Percentiles rank a stretch among this genome's conserved stretches.
Evolutionary conservation across 2,113 vertebrate genomes (phyloP).

Genomic region (Artemisiospiza belli): DNA sequence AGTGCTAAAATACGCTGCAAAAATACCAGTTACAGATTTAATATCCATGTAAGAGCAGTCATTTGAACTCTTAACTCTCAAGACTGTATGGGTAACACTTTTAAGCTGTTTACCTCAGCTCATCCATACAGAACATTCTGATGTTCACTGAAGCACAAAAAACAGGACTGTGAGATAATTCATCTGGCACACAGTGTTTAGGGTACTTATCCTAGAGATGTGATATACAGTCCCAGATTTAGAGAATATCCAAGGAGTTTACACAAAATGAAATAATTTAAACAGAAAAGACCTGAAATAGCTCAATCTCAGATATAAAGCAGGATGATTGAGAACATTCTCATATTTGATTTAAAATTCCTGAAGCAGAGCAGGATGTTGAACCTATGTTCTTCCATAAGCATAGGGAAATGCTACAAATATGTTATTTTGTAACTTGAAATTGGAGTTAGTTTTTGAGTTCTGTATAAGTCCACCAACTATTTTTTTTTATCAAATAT

Average conservation of each 20-base stretch:
- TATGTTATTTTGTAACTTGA: neutral
- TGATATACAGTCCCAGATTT: neutral
- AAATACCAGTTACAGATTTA: neutral
- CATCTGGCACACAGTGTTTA: neutral
- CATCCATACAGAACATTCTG: neutral
- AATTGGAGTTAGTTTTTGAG: neutral
- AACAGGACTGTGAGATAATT: neutral
- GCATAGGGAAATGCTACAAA: neutral
- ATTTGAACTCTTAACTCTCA: neutral
- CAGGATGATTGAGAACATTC: neutral
- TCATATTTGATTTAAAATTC: neutral
- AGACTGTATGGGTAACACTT: neutral
- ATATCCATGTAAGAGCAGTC: neutral
- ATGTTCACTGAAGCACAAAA: neutral
- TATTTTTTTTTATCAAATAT: neutral
- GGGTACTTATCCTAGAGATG: neutral
- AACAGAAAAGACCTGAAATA: neutral
- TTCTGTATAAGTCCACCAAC: neutral
- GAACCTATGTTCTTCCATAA: neutral
- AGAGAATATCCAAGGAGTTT: neutral
- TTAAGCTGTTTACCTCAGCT: neutral
- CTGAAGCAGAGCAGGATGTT: neutral
- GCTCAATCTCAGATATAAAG: neutral
- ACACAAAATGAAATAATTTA: neutral
- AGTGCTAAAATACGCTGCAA: neutral